A percentile compares a stretch with the other conserved stretches of the same genome.
Conservation (phyloP, 53 echinoderm and acorn worm species). For the Luidia sarsii region DNA sequence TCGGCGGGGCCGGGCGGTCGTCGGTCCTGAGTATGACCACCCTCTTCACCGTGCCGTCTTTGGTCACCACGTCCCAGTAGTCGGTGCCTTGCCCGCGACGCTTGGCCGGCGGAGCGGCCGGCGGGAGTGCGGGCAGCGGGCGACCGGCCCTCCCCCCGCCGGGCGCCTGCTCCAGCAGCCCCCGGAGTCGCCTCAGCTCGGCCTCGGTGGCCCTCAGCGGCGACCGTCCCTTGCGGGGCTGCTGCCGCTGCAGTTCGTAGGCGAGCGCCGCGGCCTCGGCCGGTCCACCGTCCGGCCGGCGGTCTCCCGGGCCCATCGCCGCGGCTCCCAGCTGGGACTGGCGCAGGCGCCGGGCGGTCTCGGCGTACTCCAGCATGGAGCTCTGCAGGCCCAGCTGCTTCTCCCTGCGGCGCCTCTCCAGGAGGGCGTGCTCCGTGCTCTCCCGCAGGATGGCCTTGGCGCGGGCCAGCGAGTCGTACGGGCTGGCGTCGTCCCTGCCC, state of each 20-base stretch:
- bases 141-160: slow-evolving; percentile 22
- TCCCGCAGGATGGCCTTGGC: slow-evolving; percentile 33
- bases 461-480: slow-evolving; percentile 48
- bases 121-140: neutral
- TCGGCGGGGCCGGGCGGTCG: neutral
- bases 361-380: slow-evolving; percentile 70
- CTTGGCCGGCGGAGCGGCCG: neutral
- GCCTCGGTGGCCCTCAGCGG: slow-evolving; percentile 4
- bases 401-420: slow-evolving; percentile 40
- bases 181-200: slow-evolving; percentile 18
- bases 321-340: slow-evolving; percentile 46
- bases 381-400: slow-evolving; percentile 54
- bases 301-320: slow-evolving; percentile 22
- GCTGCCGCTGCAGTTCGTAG: neutral
- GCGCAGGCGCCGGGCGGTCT: slow-evolving; percentile 57
- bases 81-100: slow-evolving; percentile 21
- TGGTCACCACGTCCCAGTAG: slow-evolving; percentile 31
- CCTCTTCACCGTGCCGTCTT: slow-evolving; percentile 25
- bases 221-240: slow-evolving; percentile 28
- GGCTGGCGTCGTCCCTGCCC: slow-evolving; percentile 30
- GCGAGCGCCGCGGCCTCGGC: neutral
- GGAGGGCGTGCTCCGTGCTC: slow-evolving; percentile 20
- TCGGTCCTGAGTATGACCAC: slow-evolving; percentile 16
- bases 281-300: neutral
- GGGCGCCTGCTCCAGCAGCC: slow-evolving; percentile 7